Base-by-base conservation (phyloP, 2,888 invertebrate species). In the Thera britannica region DNA sequence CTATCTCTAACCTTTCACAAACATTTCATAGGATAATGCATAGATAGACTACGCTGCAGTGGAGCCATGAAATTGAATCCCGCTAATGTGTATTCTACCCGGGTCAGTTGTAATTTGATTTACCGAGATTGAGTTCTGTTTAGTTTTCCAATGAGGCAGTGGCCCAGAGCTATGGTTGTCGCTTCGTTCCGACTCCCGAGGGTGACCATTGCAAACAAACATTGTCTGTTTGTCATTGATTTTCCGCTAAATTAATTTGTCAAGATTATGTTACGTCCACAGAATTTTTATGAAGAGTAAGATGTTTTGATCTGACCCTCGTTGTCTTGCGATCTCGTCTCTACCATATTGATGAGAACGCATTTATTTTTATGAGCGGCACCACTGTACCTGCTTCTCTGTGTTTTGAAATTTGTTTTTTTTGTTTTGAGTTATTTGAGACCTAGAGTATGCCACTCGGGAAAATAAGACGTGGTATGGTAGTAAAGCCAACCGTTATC, bases 181-280 rank as follows among this genome's bases (percentile, higher is more conserved):
- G 69, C 71, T 67, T 72, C 72, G 69, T 85, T 87, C 85, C 88
- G 70, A 71, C 68, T 85, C 88, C 85, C 88, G 70, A 71, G 89
- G 90, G 90, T 88, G 83, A 82, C 85, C 87, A 82, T 79, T 81
- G 75, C 83, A 82, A 90, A 87, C 80, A 93, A 91, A 91, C 88
- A 90, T 75, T 77, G 73, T 73, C 75, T 91, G 90, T 91, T 91
- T 91, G 86, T 86, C 88, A 87, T 90, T 91, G 92, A 92, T 93
- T 92, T 93, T 91, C 89, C 85, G 88, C 87, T 90, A 92, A 92
- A 93, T 93, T 93, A 89, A 90, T 90, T 92, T 90, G 88, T 81
- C 79, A 77, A 77, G 75, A 80, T 85, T 82, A 69, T 72, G 71
- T 74, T 71, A 64, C 64, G 62, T 48, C 63, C 41, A 48, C 59